A percentile compares a stretch with the other conserved stretches of the same genome.
Evolutionary conservation across 2,797 vertebrate genomes (phyloP).

Genomic region (Oreochromis mossambicus): DNA sequence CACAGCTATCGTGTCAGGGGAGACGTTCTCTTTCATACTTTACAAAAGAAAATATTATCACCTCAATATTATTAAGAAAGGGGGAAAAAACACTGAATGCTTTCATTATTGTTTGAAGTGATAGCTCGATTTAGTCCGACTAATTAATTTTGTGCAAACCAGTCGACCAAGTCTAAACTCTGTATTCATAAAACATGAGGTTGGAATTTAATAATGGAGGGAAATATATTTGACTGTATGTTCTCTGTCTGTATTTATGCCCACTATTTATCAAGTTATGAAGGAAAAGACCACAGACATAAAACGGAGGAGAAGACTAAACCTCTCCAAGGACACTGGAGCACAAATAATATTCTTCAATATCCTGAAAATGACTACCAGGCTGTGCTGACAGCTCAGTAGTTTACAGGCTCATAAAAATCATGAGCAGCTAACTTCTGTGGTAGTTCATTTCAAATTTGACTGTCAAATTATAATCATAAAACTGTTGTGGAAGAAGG

Average conservation of each 20-base stretch:
- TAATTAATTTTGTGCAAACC: slow-evolving; percentile 25
- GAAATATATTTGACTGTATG: not conserved
- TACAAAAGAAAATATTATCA: not conserved
- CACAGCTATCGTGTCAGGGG: slow-evolving; percentile 1
- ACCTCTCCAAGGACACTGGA: not conserved
- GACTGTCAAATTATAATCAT: not conserved
- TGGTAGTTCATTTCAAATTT: not conserved
- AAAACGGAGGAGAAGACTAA: not conserved
- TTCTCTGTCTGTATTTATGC: fast-evolving
- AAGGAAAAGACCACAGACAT: not conserved
- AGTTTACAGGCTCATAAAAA: slow-evolving; percentile 2
- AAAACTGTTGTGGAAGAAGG: not conserved
- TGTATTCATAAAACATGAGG: fast-evolving
- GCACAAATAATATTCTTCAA: not conserved
- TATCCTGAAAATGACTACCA: not conserved
- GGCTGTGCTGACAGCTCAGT: not conserved
- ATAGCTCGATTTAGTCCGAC: slow-evolving; percentile 13
- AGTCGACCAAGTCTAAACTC: not conserved
- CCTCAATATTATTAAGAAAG: not conserved
- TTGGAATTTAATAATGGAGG: not conserved
- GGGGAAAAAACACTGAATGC: not conserved
- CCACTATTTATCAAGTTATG: not conserved
- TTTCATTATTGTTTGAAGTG: not conserved
- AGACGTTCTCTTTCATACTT: not conserved
- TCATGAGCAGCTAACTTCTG: not conserved